Base-by-base conservation (phyloP, 2,797 vertebrate species). In the Hyperoplus immaculatus region DNA sequence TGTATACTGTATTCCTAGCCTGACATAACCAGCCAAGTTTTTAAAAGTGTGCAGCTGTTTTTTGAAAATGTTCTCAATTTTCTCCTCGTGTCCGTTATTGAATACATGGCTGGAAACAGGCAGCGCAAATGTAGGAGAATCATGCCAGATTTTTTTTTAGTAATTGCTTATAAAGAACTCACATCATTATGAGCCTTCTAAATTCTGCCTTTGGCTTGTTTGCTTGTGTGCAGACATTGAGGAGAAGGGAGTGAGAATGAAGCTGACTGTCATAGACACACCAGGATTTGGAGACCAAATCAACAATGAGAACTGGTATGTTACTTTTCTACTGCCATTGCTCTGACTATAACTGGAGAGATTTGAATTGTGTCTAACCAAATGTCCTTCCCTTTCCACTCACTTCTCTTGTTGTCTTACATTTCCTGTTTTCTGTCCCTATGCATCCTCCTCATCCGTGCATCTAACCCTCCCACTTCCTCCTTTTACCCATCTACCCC, bases 221-320 rank as follows among this genome's bases (percentile, higher is more conserved):
- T 81, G 8, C 77, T 14, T 82, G 43, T 73, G 21, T 71, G 56
- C 92, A 99, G 98, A 99, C 74, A 96, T 99, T 0, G 98, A 99
- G 83, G 98, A 99, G 93, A 99, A 99, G 64, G 98, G 98, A 0
- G 98, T 99, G 69, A 97, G 97, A 69, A 99, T 99, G 98, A 99
- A 99, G 89, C 95, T 99, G 90, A 99, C 98, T 0, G 98, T 99
- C 82, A 99, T 99, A 0, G 98, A 99, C 93, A 99, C 98, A 0
- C 98, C 98, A 0, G 98, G 98, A 45, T 99, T 99, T 60, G 98
- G 98, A 81, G 98, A 99, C 90, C 98, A 99, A 91, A 99, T 99
- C 89, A 99, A 99, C 95, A 99, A 99, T 0, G 98, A 99, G 93
- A 99, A 99, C 93, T 99, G 98, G 98, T 99, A 86, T 88, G 16